Evolutionary conservation across 2,797 vertebrate species (phyloP), one percentile per base, ranked within the genome.

Genomic region (Mico argentatus): DNA sequence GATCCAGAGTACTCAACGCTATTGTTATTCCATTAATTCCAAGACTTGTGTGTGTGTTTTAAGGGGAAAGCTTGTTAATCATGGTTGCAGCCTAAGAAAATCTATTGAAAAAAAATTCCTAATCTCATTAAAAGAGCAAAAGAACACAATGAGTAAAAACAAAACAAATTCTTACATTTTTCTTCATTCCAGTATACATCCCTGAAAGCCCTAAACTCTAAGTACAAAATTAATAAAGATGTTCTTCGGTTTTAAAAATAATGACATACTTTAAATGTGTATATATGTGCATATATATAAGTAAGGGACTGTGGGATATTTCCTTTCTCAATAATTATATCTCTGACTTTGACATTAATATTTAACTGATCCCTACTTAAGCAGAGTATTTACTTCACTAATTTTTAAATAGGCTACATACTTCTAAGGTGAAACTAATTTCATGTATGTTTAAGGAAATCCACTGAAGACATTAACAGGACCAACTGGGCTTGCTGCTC

Each of bases 281-380:
- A 90, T 48, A 44, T 80, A 81, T 44, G 33, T 73, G 17, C 41
- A 94, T 70, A 92, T 44, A 94, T 46, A 70, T 36, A 80, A 50
- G 50, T 80, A 57, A 61, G 19, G 26, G 14, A 92, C 79, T 87
- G 27, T 96, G 17, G 19, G 70, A 87, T 79, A 84, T 64, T 96
- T 93, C 46, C 81, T 82, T 90, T 89, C 85, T 92, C n/a, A 82
- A 70, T 87, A 90, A 91, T 61, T 91, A 50, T 11, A 85, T 46
- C 39, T 76, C 64, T 96, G 88, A 96, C 81, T 94, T 96, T 92
- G 39, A 26, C 75, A 93, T 96, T 94, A 76, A 94, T 94, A 96
- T 92, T 96, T 86, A 95, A 70, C 79, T 92, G 50, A 92, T 86
- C 57, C 2, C 24, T 87, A 96, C 95, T 95, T 95, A 85, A 96